A percentile compares a stretch with the other conserved stretches of the same genome.
These are phyloP conservation scores for Python bivittatus DNA, from an alignment of 2,113 vertebrate species.

Conservation along the genomic window DNA sequence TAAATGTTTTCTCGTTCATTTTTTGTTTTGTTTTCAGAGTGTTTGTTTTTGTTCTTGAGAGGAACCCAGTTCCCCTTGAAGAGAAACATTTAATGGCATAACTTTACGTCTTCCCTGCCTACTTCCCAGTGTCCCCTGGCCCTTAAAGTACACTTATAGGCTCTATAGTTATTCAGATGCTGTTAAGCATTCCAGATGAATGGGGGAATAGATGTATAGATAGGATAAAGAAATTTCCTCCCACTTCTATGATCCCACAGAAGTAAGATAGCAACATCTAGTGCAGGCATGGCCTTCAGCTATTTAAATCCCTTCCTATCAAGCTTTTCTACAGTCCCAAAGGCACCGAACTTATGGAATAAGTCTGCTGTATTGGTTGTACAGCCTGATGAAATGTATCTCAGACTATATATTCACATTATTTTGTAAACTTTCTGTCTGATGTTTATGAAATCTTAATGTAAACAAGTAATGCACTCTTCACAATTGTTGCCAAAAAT, in stretches of 20 bases:
- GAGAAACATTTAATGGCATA: neutral
- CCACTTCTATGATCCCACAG: neutral
- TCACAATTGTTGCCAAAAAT: constrained; percentile 29
- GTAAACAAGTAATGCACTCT: constrained; percentile 26
- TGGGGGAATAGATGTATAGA: neutral
- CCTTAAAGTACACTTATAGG: neutral
- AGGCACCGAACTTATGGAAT: neutral
- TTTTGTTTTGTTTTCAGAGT: neutral
- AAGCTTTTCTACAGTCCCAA: neutral
- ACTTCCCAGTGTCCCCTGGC: neutral
- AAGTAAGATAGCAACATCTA: neutral
- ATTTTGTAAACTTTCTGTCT: neutral
- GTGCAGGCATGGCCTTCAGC: neutral
- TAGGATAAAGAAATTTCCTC: neutral
- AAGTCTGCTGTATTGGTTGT: neutral
- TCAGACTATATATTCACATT: neutral
- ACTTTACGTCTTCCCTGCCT: neutral
- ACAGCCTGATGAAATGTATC: neutral
- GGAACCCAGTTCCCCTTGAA: neutral
- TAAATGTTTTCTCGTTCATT: neutral
- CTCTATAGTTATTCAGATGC: neutral
- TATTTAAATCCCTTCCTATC: neutral
- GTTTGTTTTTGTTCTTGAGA: neutral
- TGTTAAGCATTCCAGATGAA: neutral
- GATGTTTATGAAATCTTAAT: neutral